Conservation (phyloP, 2,888 invertebrate species). For the Chaetoderma sp. region DNA sequence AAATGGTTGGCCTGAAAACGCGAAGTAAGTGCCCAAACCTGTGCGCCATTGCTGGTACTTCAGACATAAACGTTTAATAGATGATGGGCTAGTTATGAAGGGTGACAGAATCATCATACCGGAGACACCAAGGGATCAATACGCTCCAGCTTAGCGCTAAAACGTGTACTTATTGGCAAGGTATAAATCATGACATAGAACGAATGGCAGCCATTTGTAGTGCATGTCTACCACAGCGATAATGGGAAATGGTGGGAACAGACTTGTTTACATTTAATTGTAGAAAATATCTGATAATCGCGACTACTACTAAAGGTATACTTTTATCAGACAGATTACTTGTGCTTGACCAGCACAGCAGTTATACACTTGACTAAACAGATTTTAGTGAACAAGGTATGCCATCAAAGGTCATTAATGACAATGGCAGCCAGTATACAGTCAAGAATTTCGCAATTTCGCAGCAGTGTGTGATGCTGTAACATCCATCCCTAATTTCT, state of each 20-base stretch:
- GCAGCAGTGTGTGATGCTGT: background rate
- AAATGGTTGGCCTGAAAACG: too few species aligned
- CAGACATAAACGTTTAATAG: too few species aligned
- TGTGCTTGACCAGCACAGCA: background rate
- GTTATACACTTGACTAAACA: background rate
- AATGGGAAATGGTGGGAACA: slow-evolving; percentile 25
- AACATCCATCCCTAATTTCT: background rate
- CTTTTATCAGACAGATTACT: slow-evolving; percentile 1
- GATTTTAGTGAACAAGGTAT: slow-evolving; percentile 27
- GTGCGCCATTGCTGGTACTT: too few species aligned
- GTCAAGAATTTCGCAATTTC: background rate
- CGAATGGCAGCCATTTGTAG: too few species aligned
- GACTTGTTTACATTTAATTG: slow-evolving; percentile 22
- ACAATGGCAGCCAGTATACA: slow-evolving; percentile 36
- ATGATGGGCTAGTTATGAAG: too few species aligned
- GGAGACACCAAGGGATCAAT: too few species aligned
- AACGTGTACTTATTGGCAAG: too few species aligned
- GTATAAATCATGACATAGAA: too few species aligned
- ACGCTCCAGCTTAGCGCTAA: too few species aligned
- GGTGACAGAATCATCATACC: too few species aligned
- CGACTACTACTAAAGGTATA: slow-evolving; percentile 19
- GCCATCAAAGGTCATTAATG: slow-evolving; percentile 22
- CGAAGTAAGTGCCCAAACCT: too few species aligned
- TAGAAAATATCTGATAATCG: slow-evolving; percentile 16
- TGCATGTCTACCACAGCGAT: slow-evolving; percentile 4